Conservation (phyloP, 2,888 invertebrate genomes). For the Sinohyriopsis cumingii region DNA sequence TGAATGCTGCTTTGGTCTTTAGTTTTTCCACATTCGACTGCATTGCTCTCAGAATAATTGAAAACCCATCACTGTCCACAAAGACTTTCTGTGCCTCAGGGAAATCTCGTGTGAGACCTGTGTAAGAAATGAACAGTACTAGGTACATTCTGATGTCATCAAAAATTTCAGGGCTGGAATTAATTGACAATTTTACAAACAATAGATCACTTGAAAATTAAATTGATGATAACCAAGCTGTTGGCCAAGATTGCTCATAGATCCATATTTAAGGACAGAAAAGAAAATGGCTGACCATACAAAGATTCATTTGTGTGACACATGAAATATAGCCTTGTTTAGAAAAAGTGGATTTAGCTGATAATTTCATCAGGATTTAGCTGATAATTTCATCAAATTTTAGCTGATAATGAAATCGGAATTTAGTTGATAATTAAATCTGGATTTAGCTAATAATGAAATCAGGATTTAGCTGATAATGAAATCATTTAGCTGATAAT, state of each 20-base stretch:
- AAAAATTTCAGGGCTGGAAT: neutral
- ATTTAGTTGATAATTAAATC: too few relatives aligned
- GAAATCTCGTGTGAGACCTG: conserved; percentile 81
- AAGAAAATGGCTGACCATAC: neutral
- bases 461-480: too few relatives aligned
- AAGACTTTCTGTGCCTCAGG: conserved; percentile 78
- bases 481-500: too few relatives aligned
- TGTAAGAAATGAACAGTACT: conserved; percentile 21
- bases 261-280: neutral
- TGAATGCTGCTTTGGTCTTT: conserved; percentile 82
- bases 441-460: too few relatives aligned
- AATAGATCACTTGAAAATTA: too few relatives aligned
- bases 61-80: conserved; percentile 79
- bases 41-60: conserved; percentile 78
- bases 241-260: too few relatives aligned
- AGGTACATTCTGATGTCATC: neutral
- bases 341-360: too few relatives aligned
- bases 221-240: neutral
- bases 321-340: too few relatives aligned
- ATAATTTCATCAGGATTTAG: too few relatives aligned
- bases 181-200: neutral
- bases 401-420: too few relatives aligned
- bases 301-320: too few relatives aligned
- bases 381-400: too few relatives aligned
- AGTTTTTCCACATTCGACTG: conserved; percentile 77